Percentiles rank a stretch among this genome's conserved stretches.
Evolutionary conservation across 2,888 invertebrate species (phyloP).

Genomic region (Exephanes ischioxanthus): DNA sequence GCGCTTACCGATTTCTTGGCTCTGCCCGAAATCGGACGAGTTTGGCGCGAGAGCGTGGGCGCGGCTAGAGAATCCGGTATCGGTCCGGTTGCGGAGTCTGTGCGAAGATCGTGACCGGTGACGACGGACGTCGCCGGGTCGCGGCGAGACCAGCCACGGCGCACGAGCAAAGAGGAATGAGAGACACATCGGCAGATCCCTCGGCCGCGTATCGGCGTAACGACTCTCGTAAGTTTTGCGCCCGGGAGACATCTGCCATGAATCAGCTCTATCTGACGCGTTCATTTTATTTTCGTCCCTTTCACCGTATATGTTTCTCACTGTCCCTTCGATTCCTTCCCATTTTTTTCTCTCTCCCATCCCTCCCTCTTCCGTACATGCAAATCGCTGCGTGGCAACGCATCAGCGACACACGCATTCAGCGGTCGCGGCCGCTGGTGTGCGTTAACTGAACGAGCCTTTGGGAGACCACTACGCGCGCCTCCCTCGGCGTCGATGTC

Average conservation of each 20-base stretch:
- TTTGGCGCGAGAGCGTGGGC: constrained; percentile 49
- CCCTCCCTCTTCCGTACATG: constrained; percentile 19
- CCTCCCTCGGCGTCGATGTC: constrained; percentile 53
- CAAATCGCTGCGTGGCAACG: constrained; percentile 22
- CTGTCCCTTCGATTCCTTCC: constrained; percentile 11
- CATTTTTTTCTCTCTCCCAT: constrained; percentile 21
- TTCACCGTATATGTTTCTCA: constrained; percentile 9
- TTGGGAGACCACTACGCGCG: constrained; percentile 23
- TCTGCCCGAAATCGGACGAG: constrained; percentile 56
- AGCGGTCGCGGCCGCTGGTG: constrained; percentile 21
- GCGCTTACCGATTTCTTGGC: constrained; percentile 11
- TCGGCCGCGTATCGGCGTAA: constrained; percentile 69
- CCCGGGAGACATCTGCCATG: constrained; percentile 73
- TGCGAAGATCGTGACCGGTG: constrained; percentile 42
- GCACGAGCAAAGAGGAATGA: constrained; percentile 33
- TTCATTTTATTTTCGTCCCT: constrained; percentile 43
- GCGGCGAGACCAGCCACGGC: constrained; percentile 16
- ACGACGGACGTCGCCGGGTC: constrained; percentile 55
- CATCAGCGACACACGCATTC: constrained; percentile 15
- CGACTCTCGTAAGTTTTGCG: constrained; percentile 72
- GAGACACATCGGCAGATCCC: constrained; percentile 49
- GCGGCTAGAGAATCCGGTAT: constrained; percentile 58
- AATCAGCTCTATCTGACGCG: constrained; percentile 70
- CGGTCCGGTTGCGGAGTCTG: constrained; percentile 3
- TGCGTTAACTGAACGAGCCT: constrained; percentile 55